A percentile compares a stretch with the other conserved stretches of the same genome.
These are phyloP conservation scores for Glaucopsyche alexis DNA, from an alignment of 2,888 invertebrate species.

Conservation along the genomic window DNA sequence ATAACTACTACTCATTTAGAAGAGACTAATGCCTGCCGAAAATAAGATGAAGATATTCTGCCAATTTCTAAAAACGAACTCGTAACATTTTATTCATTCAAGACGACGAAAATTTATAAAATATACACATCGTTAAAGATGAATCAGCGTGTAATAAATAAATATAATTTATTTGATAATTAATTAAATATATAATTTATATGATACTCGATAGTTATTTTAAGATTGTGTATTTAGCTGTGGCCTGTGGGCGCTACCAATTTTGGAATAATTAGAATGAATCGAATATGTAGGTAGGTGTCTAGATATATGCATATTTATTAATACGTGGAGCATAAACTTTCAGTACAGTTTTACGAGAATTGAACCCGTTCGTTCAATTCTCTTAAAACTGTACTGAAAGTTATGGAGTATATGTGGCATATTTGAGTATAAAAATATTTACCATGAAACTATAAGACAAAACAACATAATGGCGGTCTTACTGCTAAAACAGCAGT, in stretches of 20 bases:
- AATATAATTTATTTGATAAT: slow-evolving; percentile 1
- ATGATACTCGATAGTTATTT: neutral
- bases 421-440: no score
- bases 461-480: no score
- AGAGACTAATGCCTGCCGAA: neutral
- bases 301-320: neutral
- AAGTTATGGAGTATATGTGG: no score
- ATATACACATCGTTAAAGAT: neutral
- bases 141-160: neutral
- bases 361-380: no score
- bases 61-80: slow-evolving; percentile 17
- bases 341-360: no score
- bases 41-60: neutral
- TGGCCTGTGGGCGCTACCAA: slow-evolving; percentile 6
- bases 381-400: no score
- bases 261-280: neutral
- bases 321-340: no score
- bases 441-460: no score
- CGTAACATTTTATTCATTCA: neutral
- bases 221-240: slow-evolving; percentile 11
- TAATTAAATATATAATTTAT: slow-evolving; percentile 1
- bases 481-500: neutral
- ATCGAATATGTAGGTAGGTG: neutral
- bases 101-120: slow-evolving; percentile 9
- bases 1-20: neutral